Evolutionary conservation across 2,113 vertebrate species (phyloP).

Genomic region (Esox niger): DNA sequence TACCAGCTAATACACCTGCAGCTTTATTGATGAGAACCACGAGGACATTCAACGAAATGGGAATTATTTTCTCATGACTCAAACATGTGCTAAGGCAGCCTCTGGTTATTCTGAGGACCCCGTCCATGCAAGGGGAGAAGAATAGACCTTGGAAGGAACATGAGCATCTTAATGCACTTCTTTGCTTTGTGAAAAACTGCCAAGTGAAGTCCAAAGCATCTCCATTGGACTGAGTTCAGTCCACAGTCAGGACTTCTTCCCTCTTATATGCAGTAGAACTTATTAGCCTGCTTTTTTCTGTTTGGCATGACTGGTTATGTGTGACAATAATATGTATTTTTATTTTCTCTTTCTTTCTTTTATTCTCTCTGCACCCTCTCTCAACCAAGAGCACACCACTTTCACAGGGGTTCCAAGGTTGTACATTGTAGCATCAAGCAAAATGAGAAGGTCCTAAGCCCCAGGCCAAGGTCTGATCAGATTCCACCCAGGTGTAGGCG

Average conservation of each 20-base stretch:
- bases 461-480: constrained; percentile 38
- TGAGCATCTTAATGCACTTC: constrained; percentile 43
- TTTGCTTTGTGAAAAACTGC: constrained; percentile 46
- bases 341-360: not conserved
- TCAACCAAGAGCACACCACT: not conserved
- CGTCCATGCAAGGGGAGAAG: constrained; percentile 35
- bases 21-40: not conserved
- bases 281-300: constrained; percentile 17
- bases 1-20: not conserved
- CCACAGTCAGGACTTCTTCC: constrained; percentile 3
- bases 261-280: constrained; percentile 20
- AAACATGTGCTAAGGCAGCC: constrained; percentile 14
- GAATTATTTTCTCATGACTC: constrained; percentile 13
- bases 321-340: not conserved
- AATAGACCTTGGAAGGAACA: constrained; percentile 47
- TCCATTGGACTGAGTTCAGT: constrained; percentile 30
- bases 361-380: not conserved
- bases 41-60: constrained; percentile 4
- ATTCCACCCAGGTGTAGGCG: constrained; percentile 47
- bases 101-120: not conserved
- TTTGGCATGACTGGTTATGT: constrained; percentile 5
- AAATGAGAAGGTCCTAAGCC: not conserved
- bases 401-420: not conserved
- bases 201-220: constrained; percentile 45
- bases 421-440: not conserved